Base-by-base conservation (phyloP, 1,140 invertebrate species). In the Ostrea denselamellosa region DNA sequence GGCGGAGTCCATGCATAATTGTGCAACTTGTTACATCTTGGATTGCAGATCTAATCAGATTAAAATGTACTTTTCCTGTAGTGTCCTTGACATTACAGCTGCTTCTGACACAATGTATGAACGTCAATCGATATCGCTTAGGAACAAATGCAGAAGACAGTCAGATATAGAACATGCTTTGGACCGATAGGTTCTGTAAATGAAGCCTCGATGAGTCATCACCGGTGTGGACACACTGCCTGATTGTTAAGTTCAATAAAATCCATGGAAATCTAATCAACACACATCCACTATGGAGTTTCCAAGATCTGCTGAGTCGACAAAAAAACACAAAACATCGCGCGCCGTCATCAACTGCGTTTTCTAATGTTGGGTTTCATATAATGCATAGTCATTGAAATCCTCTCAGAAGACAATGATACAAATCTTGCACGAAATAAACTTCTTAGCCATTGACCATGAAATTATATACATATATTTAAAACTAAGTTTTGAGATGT, bases 211-310 rank as follows among this genome's bases (percentile, higher is more conserved):
- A 10, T 77, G 68, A 77, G 68, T 77, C 68, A 77, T 77, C 25
- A 8, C 22, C 25, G 68, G 22, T 77, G 28, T 28, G 25, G 68
- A 77, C 68, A 34, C 14, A 77, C 68, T 12, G 28, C 8, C 68
- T 77, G 68, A 34, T 77, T 34, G 68, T 77, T 77, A 77, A 77
- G 68, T 77, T 77, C 68, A 77, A 77, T 77, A 77, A 77, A 77
- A 77, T 77, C 68, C 68, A 77, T 77, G 22, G 68, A 22, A 77
- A 77, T 25, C 68, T 25, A 34, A 77, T 77, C 28, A 77, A 28
- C 68, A 77, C 25, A 77, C 25, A 77, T 77, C 68, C 68, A 44
- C 9, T 9, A 9, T 8, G n/a, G 65, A 25, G 68, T 28, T 77
- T 77, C 25, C 68, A 0, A 28, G 68, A 77, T 34, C 28, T 77